A percentile compares a stretch with the other conserved stretches of the same genome.
Conservation (phyloP, 2,797 vertebrate genomes). For the Knipowitschia caucasica region DNA sequence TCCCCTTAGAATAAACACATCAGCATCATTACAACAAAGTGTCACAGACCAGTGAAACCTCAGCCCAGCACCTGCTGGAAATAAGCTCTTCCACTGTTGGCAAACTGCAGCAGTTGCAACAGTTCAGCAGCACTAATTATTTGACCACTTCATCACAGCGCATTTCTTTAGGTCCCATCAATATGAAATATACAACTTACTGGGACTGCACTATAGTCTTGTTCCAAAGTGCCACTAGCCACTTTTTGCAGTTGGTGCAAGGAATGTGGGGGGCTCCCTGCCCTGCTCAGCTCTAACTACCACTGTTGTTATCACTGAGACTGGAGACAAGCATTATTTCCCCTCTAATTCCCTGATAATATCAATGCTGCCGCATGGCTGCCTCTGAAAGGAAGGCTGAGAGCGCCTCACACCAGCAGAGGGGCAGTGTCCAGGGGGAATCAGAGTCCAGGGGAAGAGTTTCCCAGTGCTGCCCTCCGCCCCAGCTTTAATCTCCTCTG, state of each 20-base stretch:
- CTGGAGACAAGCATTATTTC: conserved; percentile 71
- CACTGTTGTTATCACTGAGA: conserved; percentile 64
- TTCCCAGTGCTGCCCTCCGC: conserved; percentile 57
- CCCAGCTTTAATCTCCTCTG: conserved; percentile 60
- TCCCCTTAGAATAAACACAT: conserved; percentile 32
- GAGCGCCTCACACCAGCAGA: conserved; percentile 59
- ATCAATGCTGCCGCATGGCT: conserved; percentile 76
- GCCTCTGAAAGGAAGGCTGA: conserved; percentile 68
- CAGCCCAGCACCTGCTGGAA: conserved; percentile 15
- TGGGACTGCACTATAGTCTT: background rate
- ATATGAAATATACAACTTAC: background rate
- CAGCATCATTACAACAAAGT: conserved; percentile 34
- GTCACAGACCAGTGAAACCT: conserved; percentile 17
- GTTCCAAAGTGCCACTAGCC: conserved; percentile 1
- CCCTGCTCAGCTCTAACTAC: conserved; percentile 38
- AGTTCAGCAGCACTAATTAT: conserved; percentile 1
- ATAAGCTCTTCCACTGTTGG: conserved; percentile 9
- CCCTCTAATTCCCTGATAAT: conserved; percentile 75
- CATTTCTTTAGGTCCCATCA: conserved; percentile 10
- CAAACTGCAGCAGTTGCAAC: conserved; percentile 9
- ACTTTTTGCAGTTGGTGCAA: conserved; percentile 18
- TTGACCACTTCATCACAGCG: conserved; percentile 3
- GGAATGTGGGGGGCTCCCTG: conserved; percentile 46
- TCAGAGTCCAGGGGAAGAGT: conserved; percentile 59
- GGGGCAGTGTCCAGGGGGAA: conserved; percentile 49